phyloP scores from a whole-genome alignment of 1,140 invertebrate genomes.

The Zelostemma sp. region DNA sequence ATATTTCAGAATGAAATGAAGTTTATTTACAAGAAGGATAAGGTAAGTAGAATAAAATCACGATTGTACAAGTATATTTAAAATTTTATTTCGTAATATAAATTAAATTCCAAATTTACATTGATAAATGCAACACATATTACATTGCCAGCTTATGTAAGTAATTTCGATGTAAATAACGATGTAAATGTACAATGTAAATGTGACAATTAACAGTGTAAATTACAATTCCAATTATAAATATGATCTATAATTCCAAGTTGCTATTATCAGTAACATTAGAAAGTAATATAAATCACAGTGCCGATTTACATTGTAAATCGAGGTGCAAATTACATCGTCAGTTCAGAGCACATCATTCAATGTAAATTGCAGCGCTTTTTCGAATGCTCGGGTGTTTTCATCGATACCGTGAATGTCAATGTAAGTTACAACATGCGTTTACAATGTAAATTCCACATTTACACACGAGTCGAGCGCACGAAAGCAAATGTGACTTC shows the following conservation, averaged over 20 bases:
- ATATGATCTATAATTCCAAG: slow-evolving; percentile 44
- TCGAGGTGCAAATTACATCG: slow-evolving; percentile 49
- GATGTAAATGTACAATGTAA: slow-evolving; percentile 51
- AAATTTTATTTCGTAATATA: slow-evolving; percentile 49
- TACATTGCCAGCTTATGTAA: slow-evolving; percentile 48
- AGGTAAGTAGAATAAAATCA: no score
- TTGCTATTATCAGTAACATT: slow-evolving; percentile 45
- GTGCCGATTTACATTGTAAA: no score
- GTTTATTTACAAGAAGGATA: no score
- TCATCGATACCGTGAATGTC: no score
- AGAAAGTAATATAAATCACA: slow-evolving; percentile 47
- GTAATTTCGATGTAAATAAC: slow-evolving; percentile 51
- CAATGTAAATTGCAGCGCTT: slow-evolving; percentile 28
- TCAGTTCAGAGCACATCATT: slow-evolving; percentile 20
- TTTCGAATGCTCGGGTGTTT: slow-evolving; percentile 22
- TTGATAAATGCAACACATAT: slow-evolving; percentile 50
- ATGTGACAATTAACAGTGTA: slow-evolving; percentile 51
- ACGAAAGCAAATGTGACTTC: slow-evolving; percentile 50
- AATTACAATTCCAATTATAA: slow-evolving; percentile 48
- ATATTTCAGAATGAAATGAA: no score
- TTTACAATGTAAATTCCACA: slow-evolving; percentile 51
- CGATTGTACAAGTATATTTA: slow-evolving; percentile 43
- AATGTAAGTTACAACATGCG: slow-evolving; percentile 48
- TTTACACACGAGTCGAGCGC: slow-evolving; percentile 51
- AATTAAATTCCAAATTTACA: slow-evolving; percentile 49